Conservation (phyloP, 2,797 vertebrate species). For the Uromys caudimaculatus region DNA sequence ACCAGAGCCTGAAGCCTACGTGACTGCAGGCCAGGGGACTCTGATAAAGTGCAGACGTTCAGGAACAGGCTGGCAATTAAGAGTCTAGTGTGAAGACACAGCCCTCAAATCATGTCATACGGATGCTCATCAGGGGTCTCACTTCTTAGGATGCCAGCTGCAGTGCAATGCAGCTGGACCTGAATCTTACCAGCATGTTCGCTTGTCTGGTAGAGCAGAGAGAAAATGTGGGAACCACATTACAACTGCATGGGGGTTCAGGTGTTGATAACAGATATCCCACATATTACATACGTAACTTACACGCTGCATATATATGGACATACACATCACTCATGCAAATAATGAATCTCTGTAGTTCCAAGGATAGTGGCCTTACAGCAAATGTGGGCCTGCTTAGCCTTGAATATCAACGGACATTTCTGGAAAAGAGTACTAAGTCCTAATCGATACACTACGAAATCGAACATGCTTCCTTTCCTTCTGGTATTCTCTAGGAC, state of each 20-base stretch:
- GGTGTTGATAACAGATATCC: background rate
- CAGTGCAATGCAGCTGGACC: background rate
- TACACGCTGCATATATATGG: too few relatives aligned
- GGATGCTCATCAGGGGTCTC: background rate
- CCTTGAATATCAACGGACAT: background rate
- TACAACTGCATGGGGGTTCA: background rate
- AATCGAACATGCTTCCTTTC: background rate
- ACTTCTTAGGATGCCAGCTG: conserved; percentile 42
- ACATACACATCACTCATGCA: background rate
- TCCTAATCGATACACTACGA: background rate
- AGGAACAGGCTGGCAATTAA: too few relatives aligned
- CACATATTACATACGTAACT: background rate
- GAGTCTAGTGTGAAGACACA: background rate
- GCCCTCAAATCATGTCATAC: background rate
- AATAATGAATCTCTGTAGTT: background rate
- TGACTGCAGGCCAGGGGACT: rapidly evolving
- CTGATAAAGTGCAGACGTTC: background rate
- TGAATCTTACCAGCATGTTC: background rate
- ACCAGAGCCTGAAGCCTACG: too few relatives aligned
- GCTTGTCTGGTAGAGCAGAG: background rate
- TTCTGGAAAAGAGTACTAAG: background rate
- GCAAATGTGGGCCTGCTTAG: background rate
- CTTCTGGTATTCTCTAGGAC: conserved; percentile 62
- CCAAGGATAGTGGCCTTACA: background rate
- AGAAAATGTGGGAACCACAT: background rate